Conservation (phyloP, 2,113 vertebrate species). For the Callopanchax toddi region DNA sequence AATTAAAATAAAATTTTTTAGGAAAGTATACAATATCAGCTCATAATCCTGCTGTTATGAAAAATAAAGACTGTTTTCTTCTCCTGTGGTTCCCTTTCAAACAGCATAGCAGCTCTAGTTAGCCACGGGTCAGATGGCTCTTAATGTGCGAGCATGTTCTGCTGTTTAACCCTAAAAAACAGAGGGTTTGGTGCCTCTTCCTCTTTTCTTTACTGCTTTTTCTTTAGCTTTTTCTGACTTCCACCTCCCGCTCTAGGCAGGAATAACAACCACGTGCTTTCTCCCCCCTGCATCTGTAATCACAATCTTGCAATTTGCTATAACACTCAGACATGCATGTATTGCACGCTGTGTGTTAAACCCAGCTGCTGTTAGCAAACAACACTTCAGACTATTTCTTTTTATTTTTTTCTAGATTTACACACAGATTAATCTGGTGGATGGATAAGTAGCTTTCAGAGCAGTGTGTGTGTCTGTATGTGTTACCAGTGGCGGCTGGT, state of each 20-base stretch:
- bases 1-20: slow-evolving; percentile 15
- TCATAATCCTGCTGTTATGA: slow-evolving; percentile 13
- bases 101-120: slow-evolving; percentile 46
- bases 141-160: slow-evolving; percentile 79
- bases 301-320: slow-evolving; percentile 25
- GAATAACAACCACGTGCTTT: slow-evolving; percentile 15
- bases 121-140: slow-evolving; percentile 64
- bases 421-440: slow-evolving; percentile 72
- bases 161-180: slow-evolving; percentile 73
- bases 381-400: slow-evolving; percentile 61
- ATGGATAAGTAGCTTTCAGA: too few species aligned
- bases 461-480: slow-evolving; percentile 11
- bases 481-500: too few species aligned
- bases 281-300: slow-evolving; percentile 26
- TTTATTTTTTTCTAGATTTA: slow-evolving; percentile 70
- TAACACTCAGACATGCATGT: slow-evolving; percentile 1
- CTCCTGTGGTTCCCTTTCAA: slow-evolving; percentile 25
- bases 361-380: slow-evolving; percentile 20
- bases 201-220: slow-evolving; percentile 3
- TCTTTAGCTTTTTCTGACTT: slow-evolving; percentile 25
- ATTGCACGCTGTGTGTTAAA: slow-evolving; percentile 39
- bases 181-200: slow-evolving; percentile 40
- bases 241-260: slow-evolving; percentile 25
- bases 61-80: slow-evolving; percentile 21
- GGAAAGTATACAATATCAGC: slow-evolving; percentile 11